Evolutionary conservation across 2,113 vertebrate species (phyloP), one percentile per base, ranked within the genome.

Genomic region (Crotalus horridus): DNA sequence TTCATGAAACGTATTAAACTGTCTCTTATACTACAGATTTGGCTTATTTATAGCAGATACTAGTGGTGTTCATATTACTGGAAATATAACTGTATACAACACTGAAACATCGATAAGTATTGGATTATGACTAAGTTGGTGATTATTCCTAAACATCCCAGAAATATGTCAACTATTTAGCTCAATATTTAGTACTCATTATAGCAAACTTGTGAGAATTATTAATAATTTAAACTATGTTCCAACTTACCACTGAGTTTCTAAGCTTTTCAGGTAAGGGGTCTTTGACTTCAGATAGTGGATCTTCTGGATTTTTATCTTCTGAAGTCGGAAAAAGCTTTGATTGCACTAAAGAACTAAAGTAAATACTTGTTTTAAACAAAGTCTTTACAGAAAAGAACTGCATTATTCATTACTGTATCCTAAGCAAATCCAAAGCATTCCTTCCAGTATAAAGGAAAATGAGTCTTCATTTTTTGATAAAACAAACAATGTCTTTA

Each of bases 281-380:
- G 95, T 99, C 99, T 97, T 99, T 99, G 26, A 99, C 99, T 96
- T 99, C 99, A 94, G 98, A 98, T 54, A 99, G 96, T 90, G 99
- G 99, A 96, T 99, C 99, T 96, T 99, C 99, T 23, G 99, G 99
- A 96, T 99, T 99, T 97, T 99, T 99, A 96, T 99, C 99, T 97
- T 98, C 99, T 94, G 98, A 96, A 96, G 98, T 98, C 94, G 98
- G 99, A 95, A 99, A 98, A 96, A 99, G 97, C 96, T 99, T 99
- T 93, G 99, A 98, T 97, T 99, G 99, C 92, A 99, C 97, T 97
- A 99, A 97, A 81, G 99, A 99, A 93, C 99, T 99, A 93, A 69
- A 95, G 6, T 7, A 90, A 23, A 91, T 94, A 97, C 90, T 87
- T 96, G 88, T 81, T 46, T 81, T 81, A 81, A 81, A 43, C 74